Base-by-base conservation (phyloP, 1,140 invertebrate species). In the Apis dorsata region DNA sequence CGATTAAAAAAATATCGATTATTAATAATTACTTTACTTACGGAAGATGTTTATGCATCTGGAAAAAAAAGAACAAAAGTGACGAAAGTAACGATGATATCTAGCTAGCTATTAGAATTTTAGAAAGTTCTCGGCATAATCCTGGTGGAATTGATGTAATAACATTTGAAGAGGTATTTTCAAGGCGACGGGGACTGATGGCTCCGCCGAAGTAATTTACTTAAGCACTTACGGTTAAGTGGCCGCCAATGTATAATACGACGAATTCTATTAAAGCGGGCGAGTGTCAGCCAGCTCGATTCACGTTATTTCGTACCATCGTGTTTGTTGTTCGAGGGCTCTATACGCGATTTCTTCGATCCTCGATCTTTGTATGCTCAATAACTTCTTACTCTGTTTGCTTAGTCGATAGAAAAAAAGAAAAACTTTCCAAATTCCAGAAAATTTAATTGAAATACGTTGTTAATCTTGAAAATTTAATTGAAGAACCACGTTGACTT, bases 181-280 rank as follows among this genome's bases (percentile, higher is more conserved):
- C 53, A 78, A 70, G 55, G 44, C 62, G 69, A 57, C 59, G 28
- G 17, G 57, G 9, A 49, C 44, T 73, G 69, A 66, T 81, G 66
- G 34, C 49, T 55, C 62, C 34, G 74, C 44, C 24, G 49, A 62
- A 80, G 69, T 88, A 88, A 88, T 88, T 88, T 81, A 74, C 77
- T 88, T 88, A 81, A 88, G 80, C 87, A 83, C 80, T 88, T 85
- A 85, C 78, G 79, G 72, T 88, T 86, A 88, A 88, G 84, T 88
- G 86, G 73, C 87, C 76, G 76, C 79, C 84, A 65, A 85, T 85
- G 86, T 87, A 88, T 88, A 88, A 88, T 86, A 84, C 66, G 83
- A 83, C 82, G 65, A 88, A 88, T 85, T 88, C 86, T 83, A 88
- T 88, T 88, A 88, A 60, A 60, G 8, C 15, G 34, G 5, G 34